Evolutionary conservation across 2,113 vertebrate genomes (phyloP).

Genomic region (Actenoides lindsayi): DNA sequence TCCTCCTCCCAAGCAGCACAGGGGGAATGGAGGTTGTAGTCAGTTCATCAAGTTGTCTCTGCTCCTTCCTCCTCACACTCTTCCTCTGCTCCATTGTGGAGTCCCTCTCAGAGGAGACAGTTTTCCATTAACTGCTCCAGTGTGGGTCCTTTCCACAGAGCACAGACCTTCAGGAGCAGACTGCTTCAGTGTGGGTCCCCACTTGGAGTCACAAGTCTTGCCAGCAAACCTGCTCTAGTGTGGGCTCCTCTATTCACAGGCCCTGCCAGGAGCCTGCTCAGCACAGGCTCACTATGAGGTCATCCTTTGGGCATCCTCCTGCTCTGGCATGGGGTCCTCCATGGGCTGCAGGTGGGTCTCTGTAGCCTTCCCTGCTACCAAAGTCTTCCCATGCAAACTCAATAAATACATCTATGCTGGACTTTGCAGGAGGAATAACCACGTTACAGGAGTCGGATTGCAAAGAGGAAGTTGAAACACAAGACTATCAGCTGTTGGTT

Average conservation of each 20-base stretch:
- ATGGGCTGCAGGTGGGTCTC: not conserved
- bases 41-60: not conserved
- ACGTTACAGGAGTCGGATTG: not conserved
- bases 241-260: not conserved
- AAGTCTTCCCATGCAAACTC: not conserved
- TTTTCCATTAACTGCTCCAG: not conserved
- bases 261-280: not conserved
- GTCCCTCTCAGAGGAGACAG: not conserved
- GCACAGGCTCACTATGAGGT: not conserved
- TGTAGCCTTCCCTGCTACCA: not conserved
- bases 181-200: not conserved
- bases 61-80: not conserved
- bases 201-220: not conserved
- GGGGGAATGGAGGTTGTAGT: not conserved
- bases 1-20: fast-evolving
- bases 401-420: not conserved
- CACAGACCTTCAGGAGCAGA: not conserved
- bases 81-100: not conserved
- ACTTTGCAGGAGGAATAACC: not conserved
- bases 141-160: fast-evolving
- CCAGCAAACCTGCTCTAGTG: not conserved
- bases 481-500: not conserved
- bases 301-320: not conserved
- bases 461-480: not conserved
- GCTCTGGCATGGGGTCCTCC: not conserved